Evolutionary conservation across 2,113 vertebrate genomes (phyloP).

Genomic region (Vanacampus margaritifer): DNA sequence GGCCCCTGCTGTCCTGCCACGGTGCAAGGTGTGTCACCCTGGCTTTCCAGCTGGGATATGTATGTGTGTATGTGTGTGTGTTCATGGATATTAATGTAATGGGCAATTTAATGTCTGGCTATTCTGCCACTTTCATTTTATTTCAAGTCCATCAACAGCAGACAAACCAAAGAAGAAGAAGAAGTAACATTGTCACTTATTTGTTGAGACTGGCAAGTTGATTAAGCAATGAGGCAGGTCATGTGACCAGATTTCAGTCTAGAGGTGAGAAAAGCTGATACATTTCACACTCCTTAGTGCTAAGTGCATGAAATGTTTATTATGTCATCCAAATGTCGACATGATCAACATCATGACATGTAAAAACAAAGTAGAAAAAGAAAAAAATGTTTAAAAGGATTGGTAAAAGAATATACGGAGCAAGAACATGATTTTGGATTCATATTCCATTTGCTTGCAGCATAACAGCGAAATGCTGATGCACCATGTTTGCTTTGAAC

Average conservation of each 20-base stretch:
- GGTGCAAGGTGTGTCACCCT: conserved; percentile 40
- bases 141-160: no score
- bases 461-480: no score
- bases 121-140: conserved; percentile 8
- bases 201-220: conserved; percentile 87
- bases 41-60: conserved; percentile 50
- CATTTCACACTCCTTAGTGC: not conserved
- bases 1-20: conserved; percentile 59
- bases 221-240: conserved; percentile 75
- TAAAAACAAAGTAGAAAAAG: no score
- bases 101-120: conserved; percentile 7
- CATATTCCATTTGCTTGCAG: no score
- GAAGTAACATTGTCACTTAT: conserved; percentile 57
- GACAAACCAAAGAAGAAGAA: not conserved
- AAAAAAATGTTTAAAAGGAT: no score
- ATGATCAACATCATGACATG: not conserved
- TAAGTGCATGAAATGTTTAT: not conserved
- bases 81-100: conserved; percentile 19
- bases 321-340: not conserved
- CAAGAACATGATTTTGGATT: no score
- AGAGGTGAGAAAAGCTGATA: conserved; percentile 12
- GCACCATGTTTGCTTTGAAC: no score
- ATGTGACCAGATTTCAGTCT: conserved; percentile 54
- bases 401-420: no score
- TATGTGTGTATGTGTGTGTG: conserved; percentile 10